Conservation (phyloP, 2,797 vertebrate species). For the Phoeniculus purpureus region DNA sequence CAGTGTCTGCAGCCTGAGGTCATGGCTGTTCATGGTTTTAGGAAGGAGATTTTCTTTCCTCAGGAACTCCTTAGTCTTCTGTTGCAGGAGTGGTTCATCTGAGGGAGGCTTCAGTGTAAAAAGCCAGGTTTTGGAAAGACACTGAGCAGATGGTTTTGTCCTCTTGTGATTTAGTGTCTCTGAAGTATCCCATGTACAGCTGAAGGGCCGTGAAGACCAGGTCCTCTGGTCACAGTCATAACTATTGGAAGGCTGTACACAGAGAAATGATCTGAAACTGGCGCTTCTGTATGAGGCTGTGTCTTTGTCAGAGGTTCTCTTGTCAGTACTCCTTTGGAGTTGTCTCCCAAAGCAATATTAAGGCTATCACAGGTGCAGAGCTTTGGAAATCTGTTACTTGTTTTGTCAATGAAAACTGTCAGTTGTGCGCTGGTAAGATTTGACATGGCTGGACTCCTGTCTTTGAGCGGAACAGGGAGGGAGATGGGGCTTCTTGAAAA, state of each 20-base stretch:
- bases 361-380: neutral
- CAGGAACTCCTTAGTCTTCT: neutral
- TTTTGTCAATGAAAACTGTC: neutral
- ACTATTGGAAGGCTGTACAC: neutral
- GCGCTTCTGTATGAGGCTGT: neutral
- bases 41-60: neutral
- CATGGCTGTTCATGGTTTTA: neutral
- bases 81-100: neutral
- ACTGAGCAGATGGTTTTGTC: neutral
- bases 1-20: neutral
- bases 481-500: neutral
- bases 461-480: neutral
- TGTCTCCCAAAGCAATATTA: neutral
- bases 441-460: neutral
- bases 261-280: neutral
- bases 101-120: neutral
- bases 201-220: neutral
- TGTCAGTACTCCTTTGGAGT: neutral
- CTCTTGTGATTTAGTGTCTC: neutral
- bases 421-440: neutral
- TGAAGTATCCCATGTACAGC: neutral
- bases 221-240: neutral
- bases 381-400: neutral
- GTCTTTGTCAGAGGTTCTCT: neutral
- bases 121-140: neutral